phyloP scores from a whole-genome alignment of 2,113 vertebrate species.

The Oncorhynchus nerka region DNA sequence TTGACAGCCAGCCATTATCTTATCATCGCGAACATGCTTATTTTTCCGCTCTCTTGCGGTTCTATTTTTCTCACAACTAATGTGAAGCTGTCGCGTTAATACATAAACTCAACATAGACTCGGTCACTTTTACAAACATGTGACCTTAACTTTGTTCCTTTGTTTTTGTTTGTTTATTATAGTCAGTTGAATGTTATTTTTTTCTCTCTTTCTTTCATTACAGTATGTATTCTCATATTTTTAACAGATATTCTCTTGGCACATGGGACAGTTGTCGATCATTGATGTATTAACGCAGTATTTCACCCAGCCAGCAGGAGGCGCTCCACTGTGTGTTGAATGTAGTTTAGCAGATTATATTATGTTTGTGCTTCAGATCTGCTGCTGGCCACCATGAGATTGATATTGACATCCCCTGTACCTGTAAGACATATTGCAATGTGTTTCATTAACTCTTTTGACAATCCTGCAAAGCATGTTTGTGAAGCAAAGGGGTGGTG shows the following conservation, averaged over 20 bases:
- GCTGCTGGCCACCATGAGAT: slow-evolving; percentile 38
- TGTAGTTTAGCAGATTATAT: slow-evolving; percentile 31
- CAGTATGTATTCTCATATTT: no score
- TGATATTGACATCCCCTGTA: slow-evolving; percentile 3
- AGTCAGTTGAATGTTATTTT: no score
- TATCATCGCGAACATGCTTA: no score
- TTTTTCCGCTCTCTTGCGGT: not conserved
- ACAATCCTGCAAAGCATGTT: slow-evolving; percentile 23
- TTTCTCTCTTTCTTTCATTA: no score
- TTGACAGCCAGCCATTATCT: no score
- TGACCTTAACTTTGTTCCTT: no score
- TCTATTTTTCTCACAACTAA: slow-evolving; percentile 18
- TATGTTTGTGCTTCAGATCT: slow-evolving; percentile 1
- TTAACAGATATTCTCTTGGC: no score
- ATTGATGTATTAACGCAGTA: slow-evolving; percentile 12
- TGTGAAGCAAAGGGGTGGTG: slow-evolving; percentile 6
- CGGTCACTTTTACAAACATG: no score
- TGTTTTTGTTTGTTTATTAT: no score
- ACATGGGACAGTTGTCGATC: no score
- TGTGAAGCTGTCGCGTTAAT: no score
- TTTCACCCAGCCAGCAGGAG: slow-evolving; percentile 23
- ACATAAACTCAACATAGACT: no score
- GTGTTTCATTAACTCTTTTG: slow-evolving; percentile 24
- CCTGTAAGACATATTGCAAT: not conserved
- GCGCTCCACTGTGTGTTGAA: slow-evolving; percentile 32